Evolutionary conservation across 2,888 invertebrate genomes (phyloP).

Genomic region (Liposcelis brunnea): DNA sequence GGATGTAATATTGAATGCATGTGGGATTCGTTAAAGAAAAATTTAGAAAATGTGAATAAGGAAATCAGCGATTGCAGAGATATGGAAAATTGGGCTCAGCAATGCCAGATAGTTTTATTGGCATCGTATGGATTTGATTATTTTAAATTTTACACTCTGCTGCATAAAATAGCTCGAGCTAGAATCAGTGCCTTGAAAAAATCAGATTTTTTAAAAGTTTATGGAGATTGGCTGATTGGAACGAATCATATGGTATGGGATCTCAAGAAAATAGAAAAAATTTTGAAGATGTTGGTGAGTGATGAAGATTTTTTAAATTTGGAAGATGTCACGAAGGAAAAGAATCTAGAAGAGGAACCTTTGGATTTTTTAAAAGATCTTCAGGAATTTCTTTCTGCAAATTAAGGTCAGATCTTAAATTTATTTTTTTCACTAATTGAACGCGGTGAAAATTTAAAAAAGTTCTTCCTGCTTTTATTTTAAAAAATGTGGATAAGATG

Average conservation of each 20-base stretch:
- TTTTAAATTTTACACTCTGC: slow-evolving; percentile 44
- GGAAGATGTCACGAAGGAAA: not conserved
- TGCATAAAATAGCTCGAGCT: slow-evolving; percentile 42
- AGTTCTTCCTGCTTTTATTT: too few species aligned
- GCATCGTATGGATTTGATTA: slow-evolving; percentile 64
- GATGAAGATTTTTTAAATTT: not conserved
- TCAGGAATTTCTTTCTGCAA: too few species aligned
- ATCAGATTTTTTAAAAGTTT: slow-evolving; percentile 21
- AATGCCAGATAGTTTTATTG: slow-evolving; percentile 68
- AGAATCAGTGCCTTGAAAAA: slow-evolving; percentile 33
- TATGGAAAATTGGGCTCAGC: slow-evolving; percentile 52
- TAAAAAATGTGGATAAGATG: too few species aligned
- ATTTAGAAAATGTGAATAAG: slow-evolving; percentile 46
- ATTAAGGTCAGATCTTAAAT: too few species aligned
- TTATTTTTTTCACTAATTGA: too few species aligned
- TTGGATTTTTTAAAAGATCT: too few species aligned
- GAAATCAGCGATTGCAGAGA: slow-evolving; percentile 65
- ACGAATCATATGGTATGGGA: slow-evolving; percentile 18
- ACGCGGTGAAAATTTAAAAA: too few species aligned
- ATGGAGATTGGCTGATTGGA: slow-evolving; percentile 28
- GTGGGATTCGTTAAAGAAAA: slow-evolving; percentile 48
- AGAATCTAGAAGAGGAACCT: not conserved
- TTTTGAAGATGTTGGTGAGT: slow-evolving; percentile 1
- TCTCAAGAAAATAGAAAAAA: slow-evolving; percentile 1
- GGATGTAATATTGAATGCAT: slow-evolving; percentile 62